These are phyloP conservation scores for Scaptomyza tumidula DNA, from an alignment of 2,888 invertebrate species.

Conservation along the genomic window DNA sequence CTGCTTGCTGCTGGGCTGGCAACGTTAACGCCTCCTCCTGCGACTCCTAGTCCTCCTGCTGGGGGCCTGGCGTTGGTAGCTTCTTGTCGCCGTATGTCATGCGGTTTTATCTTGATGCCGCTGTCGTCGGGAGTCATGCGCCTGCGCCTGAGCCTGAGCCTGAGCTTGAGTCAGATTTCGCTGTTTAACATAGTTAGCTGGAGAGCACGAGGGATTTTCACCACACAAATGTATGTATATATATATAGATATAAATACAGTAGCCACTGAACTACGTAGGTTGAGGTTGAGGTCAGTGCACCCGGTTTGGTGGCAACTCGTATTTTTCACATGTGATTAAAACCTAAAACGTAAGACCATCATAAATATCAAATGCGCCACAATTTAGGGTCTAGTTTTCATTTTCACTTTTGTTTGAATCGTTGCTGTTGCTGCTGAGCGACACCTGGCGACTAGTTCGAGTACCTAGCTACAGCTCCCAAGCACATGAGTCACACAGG, in stretches of 20 bases:
- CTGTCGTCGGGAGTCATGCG: slow-evolving; percentile 72
- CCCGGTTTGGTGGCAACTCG: slow-evolving; percentile 38
- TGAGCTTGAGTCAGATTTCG: slow-evolving; percentile 65
- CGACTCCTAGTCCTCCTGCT: slow-evolving; percentile 23
- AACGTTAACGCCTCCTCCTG: slow-evolving; percentile 12
- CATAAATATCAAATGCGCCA: slow-evolving; percentile 76
- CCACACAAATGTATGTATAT: slow-evolving; percentile 22
- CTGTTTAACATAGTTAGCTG: slow-evolving; percentile 74
- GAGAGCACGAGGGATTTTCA: slow-evolving; percentile 66
- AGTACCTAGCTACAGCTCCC: slow-evolving; percentile 18
- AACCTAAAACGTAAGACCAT: slow-evolving; percentile 68
- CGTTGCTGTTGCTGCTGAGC: slow-evolving; percentile 26
- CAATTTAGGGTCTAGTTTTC: slow-evolving; percentile 64
- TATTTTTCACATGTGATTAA: slow-evolving; percentile 67
- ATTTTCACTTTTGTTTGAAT: slow-evolving; percentile 9
- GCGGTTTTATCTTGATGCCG: slow-evolving; percentile 76
- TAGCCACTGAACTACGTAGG: slow-evolving; percentile 64
- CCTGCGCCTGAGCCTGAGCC: slow-evolving; percentile 38
- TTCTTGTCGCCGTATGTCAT: slow-evolving; percentile 79
- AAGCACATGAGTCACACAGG: slow-evolving; percentile 64
- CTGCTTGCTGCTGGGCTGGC: slow-evolving; percentile 37
- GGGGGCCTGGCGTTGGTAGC: slow-evolving; percentile 63
- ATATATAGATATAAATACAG: slow-evolving; percentile 33
- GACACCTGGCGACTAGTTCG: slow-evolving; percentile 64
- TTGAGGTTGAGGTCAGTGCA: slow-evolving; percentile 74